phyloP scores from a whole-genome alignment of 2,797 vertebrate species.

The Parauchenoglanis punctatus region DNA sequence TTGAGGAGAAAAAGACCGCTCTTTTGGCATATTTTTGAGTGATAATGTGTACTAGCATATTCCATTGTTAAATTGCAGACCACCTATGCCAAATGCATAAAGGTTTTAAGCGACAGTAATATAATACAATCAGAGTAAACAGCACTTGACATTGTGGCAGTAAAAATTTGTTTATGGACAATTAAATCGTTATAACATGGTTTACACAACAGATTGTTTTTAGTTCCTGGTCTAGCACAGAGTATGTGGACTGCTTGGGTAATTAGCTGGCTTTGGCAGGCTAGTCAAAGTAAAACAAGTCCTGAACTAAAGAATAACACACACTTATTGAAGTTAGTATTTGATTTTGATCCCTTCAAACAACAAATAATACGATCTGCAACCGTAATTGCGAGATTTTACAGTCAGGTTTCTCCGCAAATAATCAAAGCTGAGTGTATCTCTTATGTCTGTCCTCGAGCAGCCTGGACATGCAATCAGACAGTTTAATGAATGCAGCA shows the following conservation, averaged over 20 bases:
- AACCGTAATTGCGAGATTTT: neutral
- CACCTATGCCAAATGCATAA: neutral
- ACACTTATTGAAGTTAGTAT: neutral
- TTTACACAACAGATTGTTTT: no score
- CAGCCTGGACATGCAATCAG: neutral
- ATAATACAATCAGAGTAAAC: neutral
- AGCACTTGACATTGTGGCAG: neutral
- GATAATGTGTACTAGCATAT: neutral
- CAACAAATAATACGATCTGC: neutral
- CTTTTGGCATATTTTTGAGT: neutral
- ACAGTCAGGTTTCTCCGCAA: neutral
- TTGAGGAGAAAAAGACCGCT: no score
- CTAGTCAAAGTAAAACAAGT: neutral
- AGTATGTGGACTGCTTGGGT: neutral
- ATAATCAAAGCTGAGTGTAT: conserved; percentile 14
- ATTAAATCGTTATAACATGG: neutral
- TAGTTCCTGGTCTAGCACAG: neutral
- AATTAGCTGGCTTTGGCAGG: neutral
- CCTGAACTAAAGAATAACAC: neutral
- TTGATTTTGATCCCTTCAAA: conserved; percentile 3
- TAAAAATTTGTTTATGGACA: neutral
- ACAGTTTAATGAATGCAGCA: conserved; percentile 4
- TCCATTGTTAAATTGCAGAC: neutral
- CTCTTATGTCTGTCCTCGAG: conserved; percentile 1
- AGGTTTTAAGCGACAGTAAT: neutral